Conservation (phyloP, 1,140 invertebrate species). For the Pogonus chalceus region DNA sequence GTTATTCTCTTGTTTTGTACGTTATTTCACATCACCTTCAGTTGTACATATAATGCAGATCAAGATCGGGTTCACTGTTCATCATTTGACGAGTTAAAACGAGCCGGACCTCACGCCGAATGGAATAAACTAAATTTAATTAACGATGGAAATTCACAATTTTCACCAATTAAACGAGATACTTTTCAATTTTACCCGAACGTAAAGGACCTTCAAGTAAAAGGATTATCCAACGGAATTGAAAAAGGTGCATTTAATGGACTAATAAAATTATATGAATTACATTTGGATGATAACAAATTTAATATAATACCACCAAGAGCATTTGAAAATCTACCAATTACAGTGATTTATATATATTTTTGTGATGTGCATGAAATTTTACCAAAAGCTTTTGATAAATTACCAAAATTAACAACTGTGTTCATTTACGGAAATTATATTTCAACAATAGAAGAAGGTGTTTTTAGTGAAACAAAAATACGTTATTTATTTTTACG, state of each 20-base stretch:
- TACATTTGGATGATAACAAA: conserved; percentile 5
- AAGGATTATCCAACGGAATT: not conserved
- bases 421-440: not conserved
- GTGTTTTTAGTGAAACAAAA: conserved; percentile 12
- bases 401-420: not conserved
- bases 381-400: conserved; percentile 7
- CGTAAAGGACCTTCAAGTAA: not conserved
- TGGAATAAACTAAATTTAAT: not conserved
- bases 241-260: not conserved
- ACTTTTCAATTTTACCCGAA: not conserved
- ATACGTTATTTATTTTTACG: conserved; percentile 9
- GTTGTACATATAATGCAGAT: not conserved
- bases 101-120: not conserved
- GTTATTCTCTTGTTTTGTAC: too few species aligned
- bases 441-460: conserved; percentile 4
- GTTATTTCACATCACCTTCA: too few species aligned
- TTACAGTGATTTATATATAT: conserved; percentile 1
- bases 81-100: not conserved
- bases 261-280: not conserved
- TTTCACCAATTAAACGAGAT: not conserved
- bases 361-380: conserved; percentile 1
- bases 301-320: not conserved
- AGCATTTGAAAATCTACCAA: conserved; percentile 6
- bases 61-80: not conserved
- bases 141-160: not conserved